Evolutionary conservation across 2,113 vertebrate genomes (phyloP).

Genomic region (Muntiacus reevesi): DNA sequence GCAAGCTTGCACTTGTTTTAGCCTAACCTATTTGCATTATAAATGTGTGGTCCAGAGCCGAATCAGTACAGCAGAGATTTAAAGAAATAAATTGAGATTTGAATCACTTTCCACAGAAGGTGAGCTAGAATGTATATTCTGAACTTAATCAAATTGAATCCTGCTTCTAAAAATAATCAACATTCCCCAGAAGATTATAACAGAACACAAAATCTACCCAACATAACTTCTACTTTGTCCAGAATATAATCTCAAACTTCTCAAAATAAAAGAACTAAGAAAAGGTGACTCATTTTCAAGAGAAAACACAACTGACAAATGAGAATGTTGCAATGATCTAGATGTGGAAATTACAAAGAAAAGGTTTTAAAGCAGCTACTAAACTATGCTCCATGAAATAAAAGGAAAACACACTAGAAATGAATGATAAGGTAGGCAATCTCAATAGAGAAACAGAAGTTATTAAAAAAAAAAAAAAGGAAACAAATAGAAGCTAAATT

Average conservation of each 20-base stretch:
- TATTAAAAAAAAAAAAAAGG: not conserved
- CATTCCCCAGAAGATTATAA: not conserved
- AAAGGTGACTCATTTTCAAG: not conserved
- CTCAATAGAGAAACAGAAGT: not conserved
- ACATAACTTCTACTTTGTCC: not conserved
- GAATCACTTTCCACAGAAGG: not conserved
- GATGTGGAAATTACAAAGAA: not conserved
- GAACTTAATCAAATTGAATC: not conserved
- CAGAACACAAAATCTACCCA: not conserved
- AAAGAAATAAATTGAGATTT: not conserved
- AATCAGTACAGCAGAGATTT: not conserved
- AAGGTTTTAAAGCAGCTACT: not conserved
- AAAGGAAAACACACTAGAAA: not conserved
- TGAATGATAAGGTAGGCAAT: not conserved
- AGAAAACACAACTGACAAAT: not conserved
- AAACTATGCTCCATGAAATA: not conserved
- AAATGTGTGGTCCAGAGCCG: not conserved
- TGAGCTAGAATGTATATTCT: not conserved
- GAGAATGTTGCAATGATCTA: not conserved
- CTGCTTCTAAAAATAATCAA: not conserved
- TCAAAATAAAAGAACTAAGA: not conserved
- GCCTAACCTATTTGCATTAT: not conserved
- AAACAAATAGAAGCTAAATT: not conserved
- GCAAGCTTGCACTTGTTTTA: not conserved
- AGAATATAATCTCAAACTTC: not conserved